Conservation (phyloP, 2,113 vertebrate species). For the Hydropotes inermis region DNA sequence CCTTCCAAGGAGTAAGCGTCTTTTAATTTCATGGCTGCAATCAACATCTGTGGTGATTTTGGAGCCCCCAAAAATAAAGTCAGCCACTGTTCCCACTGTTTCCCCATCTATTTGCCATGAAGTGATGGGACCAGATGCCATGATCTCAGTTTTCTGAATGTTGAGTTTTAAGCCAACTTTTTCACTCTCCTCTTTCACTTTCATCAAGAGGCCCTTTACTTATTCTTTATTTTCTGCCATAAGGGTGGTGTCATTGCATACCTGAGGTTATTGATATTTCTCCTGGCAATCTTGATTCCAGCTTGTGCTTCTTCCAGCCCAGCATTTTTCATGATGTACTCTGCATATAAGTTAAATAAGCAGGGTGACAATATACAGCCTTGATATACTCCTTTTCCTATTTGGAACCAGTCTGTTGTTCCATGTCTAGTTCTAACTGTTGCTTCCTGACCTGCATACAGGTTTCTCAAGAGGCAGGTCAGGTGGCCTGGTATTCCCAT, state of each 20-base stretch:
- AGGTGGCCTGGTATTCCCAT: not conserved
- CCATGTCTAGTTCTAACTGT: not conserved
- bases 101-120: not conserved
- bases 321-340: not conserved
- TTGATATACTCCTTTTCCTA: not conserved
- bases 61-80: not conserved
- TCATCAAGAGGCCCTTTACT: not conserved
- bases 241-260: not conserved
- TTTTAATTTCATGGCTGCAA: too few species aligned
- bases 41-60: not conserved
- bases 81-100: not conserved
- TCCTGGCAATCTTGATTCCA: fast-evolving
- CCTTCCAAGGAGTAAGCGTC: too few species aligned
- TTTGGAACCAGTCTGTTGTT: not conserved
- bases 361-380: not conserved
- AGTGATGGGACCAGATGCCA: not conserved
- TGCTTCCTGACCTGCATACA: not conserved
- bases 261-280: not conserved
- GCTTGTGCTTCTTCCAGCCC: not conserved
- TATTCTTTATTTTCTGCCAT: not conserved
- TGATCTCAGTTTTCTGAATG: not conserved
- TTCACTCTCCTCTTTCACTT: not conserved
- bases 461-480: not conserved
- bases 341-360: not conserved
- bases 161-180: not conserved